A percentile compares a stretch with the other conserved stretches of the same genome.
These are phyloP conservation scores for Sparus aurata DNA, from an alignment of 2,797 vertebrate genomes.

Conservation along the genomic window DNA sequence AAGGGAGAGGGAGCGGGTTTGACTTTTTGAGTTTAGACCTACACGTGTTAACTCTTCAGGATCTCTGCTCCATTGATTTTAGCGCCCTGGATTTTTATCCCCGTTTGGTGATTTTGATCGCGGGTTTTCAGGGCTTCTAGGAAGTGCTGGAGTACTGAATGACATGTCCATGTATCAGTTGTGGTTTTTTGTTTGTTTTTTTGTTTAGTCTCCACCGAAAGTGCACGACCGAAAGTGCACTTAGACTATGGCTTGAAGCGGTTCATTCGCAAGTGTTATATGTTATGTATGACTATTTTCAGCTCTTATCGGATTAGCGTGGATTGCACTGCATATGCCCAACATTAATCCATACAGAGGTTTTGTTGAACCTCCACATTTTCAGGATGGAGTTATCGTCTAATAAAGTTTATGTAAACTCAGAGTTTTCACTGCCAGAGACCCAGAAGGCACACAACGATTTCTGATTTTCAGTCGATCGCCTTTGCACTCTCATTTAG, in stretches of 20 bases:
- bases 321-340: not conserved
- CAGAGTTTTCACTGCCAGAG: not conserved
- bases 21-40: conserved; percentile 38
- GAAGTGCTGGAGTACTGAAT: not conserved
- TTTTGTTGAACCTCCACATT: not conserved
- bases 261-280: not conserved
- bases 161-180: conserved; percentile 4
- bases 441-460: not conserved
- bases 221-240: conserved; percentile 1
- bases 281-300: not conserved
- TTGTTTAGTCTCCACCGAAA: not conserved
- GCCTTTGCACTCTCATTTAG: not conserved
- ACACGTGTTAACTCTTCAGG: conserved; percentile 29
- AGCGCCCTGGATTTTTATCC: not conserved
- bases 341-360: not conserved
- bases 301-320: no score
- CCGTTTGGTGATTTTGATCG: not conserved
- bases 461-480: not conserved
- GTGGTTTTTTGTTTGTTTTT: not conserved
- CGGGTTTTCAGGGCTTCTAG: not conserved
- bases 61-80: conserved; percentile 8
- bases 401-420: not conserved
- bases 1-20: conserved; percentile 3
- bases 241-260: no score
- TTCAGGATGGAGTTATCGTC: not conserved